Conservation (phyloP, 2,797 vertebrate genomes). For the Vultur gryphus region DNA sequence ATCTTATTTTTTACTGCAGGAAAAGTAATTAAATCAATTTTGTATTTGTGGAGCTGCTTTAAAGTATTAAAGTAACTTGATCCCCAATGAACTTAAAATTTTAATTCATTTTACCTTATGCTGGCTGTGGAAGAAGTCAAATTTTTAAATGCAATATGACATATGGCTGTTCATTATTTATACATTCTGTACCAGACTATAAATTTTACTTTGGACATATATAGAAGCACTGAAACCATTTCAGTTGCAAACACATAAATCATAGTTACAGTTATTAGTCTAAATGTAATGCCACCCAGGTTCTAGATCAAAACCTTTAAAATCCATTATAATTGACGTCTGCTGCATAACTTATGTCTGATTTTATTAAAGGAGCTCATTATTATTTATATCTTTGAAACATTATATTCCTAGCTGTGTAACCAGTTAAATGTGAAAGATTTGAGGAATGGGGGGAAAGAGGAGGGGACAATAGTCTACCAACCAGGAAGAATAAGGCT, state of each 20-base stretch:
- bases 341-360: constrained; percentile 73
- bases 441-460: background rate
- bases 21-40: constrained; percentile 65
- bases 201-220: constrained; percentile 81
- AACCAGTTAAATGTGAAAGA: constrained; percentile 57
- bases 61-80: constrained; percentile 68
- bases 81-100: constrained; percentile 74
- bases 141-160: constrained; percentile 79
- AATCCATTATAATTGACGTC: constrained; percentile 77
- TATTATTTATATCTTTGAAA: constrained; percentile 77
- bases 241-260: constrained; percentile 80
- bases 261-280: constrained; percentile 80
- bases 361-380: constrained; percentile 78
- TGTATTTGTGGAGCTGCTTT: constrained; percentile 54
- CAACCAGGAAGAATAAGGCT: background rate
- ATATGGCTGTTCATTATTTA: constrained; percentile 83
- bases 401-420: constrained; percentile 49
- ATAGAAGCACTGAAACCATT: constrained; percentile 76
- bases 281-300: constrained; percentile 77
- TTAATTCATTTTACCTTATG: constrained; percentile 77
- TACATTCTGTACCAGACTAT: constrained; percentile 81
- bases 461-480: background rate
- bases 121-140: constrained; percentile 71
- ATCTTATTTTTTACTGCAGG: constrained; percentile 54
- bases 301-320: constrained; percentile 83